Percentiles rank a stretch among this genome's conserved stretches.
These are phyloP conservation scores for Drosophila parabipectinata DNA, from an alignment of 1,140 invertebrate species.

Conservation along the genomic window DNA sequence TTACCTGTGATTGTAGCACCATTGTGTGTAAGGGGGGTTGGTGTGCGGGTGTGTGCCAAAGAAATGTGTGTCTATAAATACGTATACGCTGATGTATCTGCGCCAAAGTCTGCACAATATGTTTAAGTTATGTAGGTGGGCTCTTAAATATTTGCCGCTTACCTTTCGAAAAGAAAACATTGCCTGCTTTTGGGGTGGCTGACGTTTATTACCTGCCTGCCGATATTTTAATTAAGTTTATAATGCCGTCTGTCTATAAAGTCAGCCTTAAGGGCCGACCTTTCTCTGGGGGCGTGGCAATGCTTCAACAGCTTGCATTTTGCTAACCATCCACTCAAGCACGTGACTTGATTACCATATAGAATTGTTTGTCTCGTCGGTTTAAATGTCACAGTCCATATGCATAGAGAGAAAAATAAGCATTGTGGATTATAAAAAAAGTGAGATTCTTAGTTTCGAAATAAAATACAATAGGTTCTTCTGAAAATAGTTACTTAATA, in stretches of 20 bases:
- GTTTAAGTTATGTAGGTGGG: conserved; percentile 19
- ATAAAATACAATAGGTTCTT: not conserved
- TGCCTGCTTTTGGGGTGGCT: conserved; percentile 45
- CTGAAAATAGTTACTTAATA: not conserved
- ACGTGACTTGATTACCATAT: conserved; percentile 79
- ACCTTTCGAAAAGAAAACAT: conserved; percentile 46
- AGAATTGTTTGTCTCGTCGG: conserved; percentile 64
- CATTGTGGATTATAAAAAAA: not conserved
- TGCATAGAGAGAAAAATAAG: conserved; percentile 29
- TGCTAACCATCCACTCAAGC: conserved; percentile 25
- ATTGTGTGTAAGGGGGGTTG: conserved; percentile 6
- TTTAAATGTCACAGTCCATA: conserved; percentile 60
- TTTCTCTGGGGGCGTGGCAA: conserved; percentile 20
- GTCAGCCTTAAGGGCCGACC: not conserved
- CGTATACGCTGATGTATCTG: conserved; percentile 34
- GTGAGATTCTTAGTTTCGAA: not conserved
- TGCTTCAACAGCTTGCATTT: conserved; percentile 26
- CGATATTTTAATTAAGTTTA: conserved; percentile 81
- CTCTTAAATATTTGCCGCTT: conserved; percentile 43
- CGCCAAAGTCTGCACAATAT: conserved; percentile 13
- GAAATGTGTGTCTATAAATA: conserved; percentile 35
- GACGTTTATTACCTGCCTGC: conserved; percentile 48
- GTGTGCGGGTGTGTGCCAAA: conserved; percentile 13
- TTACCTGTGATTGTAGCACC: conserved; percentile 76
- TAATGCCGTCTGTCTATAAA: conserved; percentile 59